Evolutionary conservation across 1,140 invertebrate species (phyloP).

Genomic region (Drosophila erecta): DNA sequence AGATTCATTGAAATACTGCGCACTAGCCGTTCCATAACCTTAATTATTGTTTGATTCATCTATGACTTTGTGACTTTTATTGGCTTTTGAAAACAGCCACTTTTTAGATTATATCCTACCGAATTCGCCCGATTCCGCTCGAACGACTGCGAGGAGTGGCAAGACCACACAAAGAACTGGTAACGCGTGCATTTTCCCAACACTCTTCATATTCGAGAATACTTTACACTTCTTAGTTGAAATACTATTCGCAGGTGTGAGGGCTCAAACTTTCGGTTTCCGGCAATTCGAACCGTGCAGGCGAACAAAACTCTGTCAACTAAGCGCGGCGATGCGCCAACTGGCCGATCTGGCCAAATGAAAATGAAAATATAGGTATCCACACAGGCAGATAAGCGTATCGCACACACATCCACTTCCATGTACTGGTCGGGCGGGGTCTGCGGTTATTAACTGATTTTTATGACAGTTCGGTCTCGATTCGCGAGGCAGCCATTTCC

Average conservation of each 20-base stretch:
- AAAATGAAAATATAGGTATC: constrained; percentile 56
- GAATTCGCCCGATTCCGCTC: constrained; percentile 57
- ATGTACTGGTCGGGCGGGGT: constrained; percentile 27
- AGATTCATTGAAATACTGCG: too few species aligned
- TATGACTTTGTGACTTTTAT: too few species aligned
- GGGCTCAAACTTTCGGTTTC: constrained; percentile 44
- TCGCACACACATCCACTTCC: constrained; percentile 4
- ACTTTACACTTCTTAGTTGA: too few species aligned
- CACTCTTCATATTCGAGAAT: not conserved
- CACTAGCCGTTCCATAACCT: too few species aligned
- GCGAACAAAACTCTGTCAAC: constrained; percentile 61
- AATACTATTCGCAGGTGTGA: too few species aligned
- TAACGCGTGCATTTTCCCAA: constrained; percentile 44
- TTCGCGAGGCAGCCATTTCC: constrained; percentile 63
- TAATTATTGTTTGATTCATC: too few species aligned
- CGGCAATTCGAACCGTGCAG: constrained; percentile 50
- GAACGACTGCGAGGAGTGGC: constrained; percentile 40
- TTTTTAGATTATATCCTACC: constrained; percentile 43
- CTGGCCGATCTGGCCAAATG: constrained; percentile 50
- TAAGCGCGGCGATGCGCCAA: constrained; percentile 41
- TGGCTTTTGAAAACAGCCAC: not conserved
- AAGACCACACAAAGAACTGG: constrained; percentile 17
- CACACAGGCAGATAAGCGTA: constrained; percentile 28
- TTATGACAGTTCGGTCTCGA: constrained; percentile 76
- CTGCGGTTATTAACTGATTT: constrained; percentile 70